Percentiles rank a stretch among this genome's conserved stretches.
These are phyloP conservation scores for Rostratula benghalensis DNA, from an alignment of 2,113 vertebrate species.

Conservation along the genomic window DNA sequence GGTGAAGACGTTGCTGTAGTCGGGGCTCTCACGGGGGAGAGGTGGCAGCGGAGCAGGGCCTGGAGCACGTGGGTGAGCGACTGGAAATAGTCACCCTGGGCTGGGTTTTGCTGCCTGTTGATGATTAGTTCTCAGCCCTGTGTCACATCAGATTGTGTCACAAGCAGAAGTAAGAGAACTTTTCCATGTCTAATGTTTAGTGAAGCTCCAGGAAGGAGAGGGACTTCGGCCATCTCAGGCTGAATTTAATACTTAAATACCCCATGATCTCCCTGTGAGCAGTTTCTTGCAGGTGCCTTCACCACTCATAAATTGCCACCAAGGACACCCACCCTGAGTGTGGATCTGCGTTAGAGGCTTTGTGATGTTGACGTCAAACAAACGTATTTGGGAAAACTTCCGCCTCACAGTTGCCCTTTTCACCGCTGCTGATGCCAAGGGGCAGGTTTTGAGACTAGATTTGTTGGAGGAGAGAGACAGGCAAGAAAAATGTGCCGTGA, in stretches of 20 bases:
- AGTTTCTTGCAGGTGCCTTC: background rate
- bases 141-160: background rate
- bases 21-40: fast-evolving
- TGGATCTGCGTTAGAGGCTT: background rate
- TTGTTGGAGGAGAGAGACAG: background rate
- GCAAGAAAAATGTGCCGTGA: fast-evolving
- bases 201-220: background rate
- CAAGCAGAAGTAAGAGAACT: background rate
- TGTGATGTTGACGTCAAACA: background rate
- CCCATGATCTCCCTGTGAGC: background rate
- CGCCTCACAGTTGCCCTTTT: background rate
- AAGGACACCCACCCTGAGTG: background rate
- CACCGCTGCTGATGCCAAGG: background rate
- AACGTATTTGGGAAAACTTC: background rate
- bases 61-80: background rate
- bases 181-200: background rate
- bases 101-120: background rate
- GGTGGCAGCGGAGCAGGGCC: background rate
- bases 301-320: background rate
- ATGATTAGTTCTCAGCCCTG: background rate
- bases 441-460: background rate
- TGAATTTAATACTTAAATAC: background rate
- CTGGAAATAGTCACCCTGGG: background rate
- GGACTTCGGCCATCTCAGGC: background rate
- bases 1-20: background rate